These are phyloP conservation scores for Sclerurus mexicanus DNA, from an alignment of 2,113 vertebrate species.

Conservation along the genomic window DNA sequence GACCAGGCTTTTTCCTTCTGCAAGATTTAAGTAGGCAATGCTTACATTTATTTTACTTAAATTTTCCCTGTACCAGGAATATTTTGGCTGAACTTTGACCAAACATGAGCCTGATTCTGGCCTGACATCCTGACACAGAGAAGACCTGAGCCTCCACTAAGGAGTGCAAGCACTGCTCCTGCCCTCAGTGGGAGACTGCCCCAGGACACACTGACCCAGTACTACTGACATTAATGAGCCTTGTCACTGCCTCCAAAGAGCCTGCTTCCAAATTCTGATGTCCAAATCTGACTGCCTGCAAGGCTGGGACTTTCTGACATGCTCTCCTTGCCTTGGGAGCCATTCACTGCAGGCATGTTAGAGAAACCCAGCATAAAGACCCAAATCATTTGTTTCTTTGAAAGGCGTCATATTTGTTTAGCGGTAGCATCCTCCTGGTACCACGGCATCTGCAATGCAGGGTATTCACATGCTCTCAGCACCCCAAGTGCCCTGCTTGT, in stretches of 20 bases:
- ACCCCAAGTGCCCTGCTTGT: rapidly evolving
- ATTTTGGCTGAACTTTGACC: neutral
- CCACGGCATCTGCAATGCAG: rapidly evolving
- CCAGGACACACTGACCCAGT: neutral
- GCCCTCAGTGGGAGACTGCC: neutral
- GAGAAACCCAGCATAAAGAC: neutral
- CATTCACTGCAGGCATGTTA: neutral
- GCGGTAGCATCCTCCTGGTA: neutral
- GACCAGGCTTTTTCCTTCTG: neutral
- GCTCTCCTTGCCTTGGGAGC: neutral
- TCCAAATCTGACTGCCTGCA: neutral
- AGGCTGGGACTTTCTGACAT: neutral
- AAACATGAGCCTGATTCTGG: neutral
- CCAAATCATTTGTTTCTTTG: neutral
- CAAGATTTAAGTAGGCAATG: neutral
- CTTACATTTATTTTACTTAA: neutral
- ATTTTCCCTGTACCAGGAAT: neutral
- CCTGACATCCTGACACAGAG: neutral
- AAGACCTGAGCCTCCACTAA: neutral
- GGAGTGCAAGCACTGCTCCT: neutral
- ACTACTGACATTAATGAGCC: neutral
- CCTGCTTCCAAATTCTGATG: neutral
- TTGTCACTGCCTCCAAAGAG: neutral
- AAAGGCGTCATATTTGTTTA: neutral
- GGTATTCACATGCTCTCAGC: neutral